Evolutionary conservation across 1,140 invertebrate species (phyloP).

Genomic region (Hyles euphorbiae): DNA sequence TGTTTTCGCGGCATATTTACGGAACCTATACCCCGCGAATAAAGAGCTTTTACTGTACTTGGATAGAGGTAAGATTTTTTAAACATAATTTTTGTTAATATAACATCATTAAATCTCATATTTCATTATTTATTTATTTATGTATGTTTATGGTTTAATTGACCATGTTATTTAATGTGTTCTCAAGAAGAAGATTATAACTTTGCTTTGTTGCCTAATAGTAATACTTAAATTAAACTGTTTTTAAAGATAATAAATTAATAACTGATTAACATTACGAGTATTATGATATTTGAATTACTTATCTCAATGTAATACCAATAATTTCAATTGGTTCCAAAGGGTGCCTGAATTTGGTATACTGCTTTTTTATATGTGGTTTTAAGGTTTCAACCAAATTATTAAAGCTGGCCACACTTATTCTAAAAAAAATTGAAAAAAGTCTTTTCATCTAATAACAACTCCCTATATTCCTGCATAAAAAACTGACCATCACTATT

Average conservation of each 20-base stretch:
- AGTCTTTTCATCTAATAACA: constrained; percentile 26
- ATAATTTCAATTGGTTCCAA: constrained; percentile 1
- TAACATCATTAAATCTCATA: too few relatives aligned
- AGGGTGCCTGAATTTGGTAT: background rate
- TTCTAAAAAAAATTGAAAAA: constrained; percentile 19
- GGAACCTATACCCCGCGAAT: too few relatives aligned
- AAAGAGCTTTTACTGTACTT: too few relatives aligned
- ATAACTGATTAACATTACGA: constrained; percentile 13
- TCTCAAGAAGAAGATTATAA: constrained; percentile 29
- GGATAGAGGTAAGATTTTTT: too few relatives aligned
- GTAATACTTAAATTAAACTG: constrained; percentile 20
- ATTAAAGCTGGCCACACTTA: background rate
- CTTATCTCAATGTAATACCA: constrained; percentile 23
- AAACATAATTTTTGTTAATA: too few relatives aligned
- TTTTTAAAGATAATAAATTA: constrained; percentile 18
- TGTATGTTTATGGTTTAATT: too few relatives aligned
- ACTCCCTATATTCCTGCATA: constrained; percentile 23
- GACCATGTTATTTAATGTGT: too few relatives aligned
- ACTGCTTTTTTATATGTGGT: too few relatives aligned
- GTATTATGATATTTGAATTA: constrained; percentile 19
- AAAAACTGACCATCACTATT: constrained; percentile 35
- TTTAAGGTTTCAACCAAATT: too few relatives aligned
- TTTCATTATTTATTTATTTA: too few relatives aligned
- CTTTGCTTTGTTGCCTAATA: constrained; percentile 25
- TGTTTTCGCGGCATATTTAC: too few relatives aligned